phyloP scores from a whole-genome alignment of 2,113 vertebrate species.

The Polyodon spathula region DNA sequence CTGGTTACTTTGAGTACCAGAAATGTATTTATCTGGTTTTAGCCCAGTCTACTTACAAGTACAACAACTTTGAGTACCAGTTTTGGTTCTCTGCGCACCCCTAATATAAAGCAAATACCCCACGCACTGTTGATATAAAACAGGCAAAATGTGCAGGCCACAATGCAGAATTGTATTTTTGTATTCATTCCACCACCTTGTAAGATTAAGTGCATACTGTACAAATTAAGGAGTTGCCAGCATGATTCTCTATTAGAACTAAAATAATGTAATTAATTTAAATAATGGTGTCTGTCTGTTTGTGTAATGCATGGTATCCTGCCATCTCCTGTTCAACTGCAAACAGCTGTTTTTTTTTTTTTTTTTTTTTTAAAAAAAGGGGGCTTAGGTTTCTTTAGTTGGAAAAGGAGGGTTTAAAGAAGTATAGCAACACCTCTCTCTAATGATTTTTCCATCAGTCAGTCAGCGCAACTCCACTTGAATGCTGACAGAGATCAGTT shows the following conservation, averaged over 20 bases:
- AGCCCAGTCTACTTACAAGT: too few relatives aligned
- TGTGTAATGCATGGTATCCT: not conserved
- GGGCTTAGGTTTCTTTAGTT: conserved; percentile 4
- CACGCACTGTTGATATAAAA: too few relatives aligned
- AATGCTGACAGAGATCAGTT: not conserved
- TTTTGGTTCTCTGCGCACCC: too few relatives aligned
- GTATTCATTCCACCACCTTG: too few relatives aligned
- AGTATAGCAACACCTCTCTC: not conserved
- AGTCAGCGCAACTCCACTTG: conserved; percentile 3
- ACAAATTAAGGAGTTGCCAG: too few relatives aligned
- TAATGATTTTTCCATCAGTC: conserved; percentile 2
- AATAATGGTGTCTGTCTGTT: not conserved
- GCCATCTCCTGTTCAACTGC: conserved; percentile 3
- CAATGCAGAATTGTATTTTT: too few relatives aligned
- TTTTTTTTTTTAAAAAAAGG: not conserved
- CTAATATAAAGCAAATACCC: too few relatives aligned
- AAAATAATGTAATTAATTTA: not conserved
- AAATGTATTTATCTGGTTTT: too few relatives aligned
- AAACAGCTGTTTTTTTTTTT: conserved; percentile 10
- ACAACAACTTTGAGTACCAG: too few relatives aligned
- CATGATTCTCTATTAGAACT: not conserved
- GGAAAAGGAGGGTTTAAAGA: conserved; percentile 8
- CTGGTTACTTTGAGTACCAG: too few relatives aligned
- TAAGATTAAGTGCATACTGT: too few relatives aligned
- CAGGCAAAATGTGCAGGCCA: too few relatives aligned